These are phyloP conservation scores for Tenthredo notha DNA, from an alignment of 2,888 invertebrate species.

Conservation along the genomic window DNA sequence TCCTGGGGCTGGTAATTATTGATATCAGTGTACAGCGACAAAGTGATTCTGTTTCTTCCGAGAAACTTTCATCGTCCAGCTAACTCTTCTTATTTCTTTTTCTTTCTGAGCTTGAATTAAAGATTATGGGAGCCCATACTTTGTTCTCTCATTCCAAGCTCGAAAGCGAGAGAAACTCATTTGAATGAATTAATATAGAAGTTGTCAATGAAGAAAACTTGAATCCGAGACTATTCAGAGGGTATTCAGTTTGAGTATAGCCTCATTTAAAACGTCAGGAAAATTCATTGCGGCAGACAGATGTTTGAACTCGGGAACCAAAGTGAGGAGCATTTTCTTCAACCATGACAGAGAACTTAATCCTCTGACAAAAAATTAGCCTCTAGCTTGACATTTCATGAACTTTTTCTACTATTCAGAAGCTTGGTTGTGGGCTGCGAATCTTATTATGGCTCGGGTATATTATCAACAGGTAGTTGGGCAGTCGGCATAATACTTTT, in stretches of 20 bases:
- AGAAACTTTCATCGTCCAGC: neutral
- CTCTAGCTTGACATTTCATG: constrained; percentile 2
- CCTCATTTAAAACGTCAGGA: neutral
- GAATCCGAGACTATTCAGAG: constrained; percentile 7
- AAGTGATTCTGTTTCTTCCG: neutral
- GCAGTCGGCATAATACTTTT: neutral
- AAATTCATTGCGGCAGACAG: neutral
- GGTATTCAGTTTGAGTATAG: neutral
- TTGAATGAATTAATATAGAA: constrained; percentile 45
- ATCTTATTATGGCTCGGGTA: neutral
- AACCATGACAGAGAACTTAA: neutral
- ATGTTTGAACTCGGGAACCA: neutral
- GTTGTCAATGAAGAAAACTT: constrained; percentile 40
- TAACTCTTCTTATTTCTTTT: neutral
- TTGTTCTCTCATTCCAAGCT: neutral
- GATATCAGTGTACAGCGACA: constrained; percentile 9
- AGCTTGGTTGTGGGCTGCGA: neutral
- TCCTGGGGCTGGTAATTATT: neutral
- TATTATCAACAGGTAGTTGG: constrained; percentile 26
- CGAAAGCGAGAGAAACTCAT: constrained; percentile 1
- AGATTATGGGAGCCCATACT: neutral
- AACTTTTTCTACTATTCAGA: constrained; percentile 16
- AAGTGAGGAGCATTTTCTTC: constrained; percentile 2
- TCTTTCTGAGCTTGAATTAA: neutral
- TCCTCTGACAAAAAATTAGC: neutral